Base-by-base conservation (phyloP, 35 echinoderm and acorn worm genomes). In the Eucidaris tribuloides region DNA sequence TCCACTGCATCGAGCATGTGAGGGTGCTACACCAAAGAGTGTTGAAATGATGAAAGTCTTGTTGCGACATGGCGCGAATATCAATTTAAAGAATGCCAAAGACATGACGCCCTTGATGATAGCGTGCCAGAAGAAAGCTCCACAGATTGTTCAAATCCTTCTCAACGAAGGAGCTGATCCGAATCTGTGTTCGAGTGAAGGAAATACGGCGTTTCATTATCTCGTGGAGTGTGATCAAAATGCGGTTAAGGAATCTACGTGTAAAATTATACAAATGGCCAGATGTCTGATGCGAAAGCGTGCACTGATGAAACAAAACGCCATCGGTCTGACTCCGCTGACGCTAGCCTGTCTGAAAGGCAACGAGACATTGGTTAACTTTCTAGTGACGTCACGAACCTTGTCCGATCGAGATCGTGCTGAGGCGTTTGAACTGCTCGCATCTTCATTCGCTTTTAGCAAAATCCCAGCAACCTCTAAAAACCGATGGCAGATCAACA, bases 21-120 rank as follows among this genome's bases (percentile, higher is more conserved):
- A 40, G 25, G 68, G 68, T 24, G 68, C 38, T 24, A 74, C 68
- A 22, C 68, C 68, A 20, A 74, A 74, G 38, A 40, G 68, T 22
- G 20, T 20, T 20, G 35, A 74, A 40, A 40, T 74, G 4, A 7
- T 44, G 11, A 74, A 74, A 40, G 44, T 74, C 37, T 40, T 74
- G 0, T 24, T 74, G 19, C 68, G 44, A 33, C 38, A n/a, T 44
- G 68, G 68, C 38, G 68, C 68, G 6, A n/a, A 74, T n/a, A n/a
- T 74, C 15, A 74, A 74, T n/a, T 20, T 74, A 22, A 74, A 74
- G 41, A 74, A 74, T 36, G 5, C 36, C 36, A 74, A 74, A 7
- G 68, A 40, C 9, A 27, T 74, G 11, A 74, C 68, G 29, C 68
- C 68, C 25, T 44, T 74, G 68, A 74, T 74, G 68, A 38, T 74